These are phyloP conservation scores for Eudorcas thomsonii DNA, from an alignment of 2,113 vertebrate species.

Conservation along the genomic window DNA sequence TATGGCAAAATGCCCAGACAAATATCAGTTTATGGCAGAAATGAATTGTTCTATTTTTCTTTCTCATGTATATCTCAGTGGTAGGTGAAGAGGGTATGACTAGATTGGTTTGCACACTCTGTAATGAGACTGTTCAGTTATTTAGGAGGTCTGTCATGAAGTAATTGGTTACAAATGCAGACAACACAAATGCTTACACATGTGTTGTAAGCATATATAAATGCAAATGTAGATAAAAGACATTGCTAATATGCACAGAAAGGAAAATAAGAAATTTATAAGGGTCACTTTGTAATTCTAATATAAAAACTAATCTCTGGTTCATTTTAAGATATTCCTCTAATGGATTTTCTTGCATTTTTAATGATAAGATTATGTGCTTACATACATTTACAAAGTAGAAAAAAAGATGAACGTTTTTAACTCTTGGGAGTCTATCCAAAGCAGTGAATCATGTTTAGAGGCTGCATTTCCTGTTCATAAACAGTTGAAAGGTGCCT, in stretches of 20 bases:
- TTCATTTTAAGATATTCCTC: background rate
- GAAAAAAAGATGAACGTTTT: background rate
- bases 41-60: constrained; percentile 30
- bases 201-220: background rate
- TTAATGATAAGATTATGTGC: background rate
- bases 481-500: background rate
- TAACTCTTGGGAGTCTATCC: background rate
- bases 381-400: background rate
- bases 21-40: constrained; percentile 49
- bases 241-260: background rate
- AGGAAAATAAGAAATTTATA: background rate
- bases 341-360: background rate
- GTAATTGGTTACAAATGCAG: constrained; percentile 11
- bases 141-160: background rate
- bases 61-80: background rate
- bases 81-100: background rate
- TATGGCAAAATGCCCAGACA: constrained; percentile 41
- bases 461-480: background rate
- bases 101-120: background rate
- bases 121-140: background rate
- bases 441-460: background rate
- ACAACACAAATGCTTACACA: background rate
- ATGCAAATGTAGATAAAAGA: constrained; percentile 27
- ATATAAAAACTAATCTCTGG: constrained; percentile 14
- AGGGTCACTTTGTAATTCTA: background rate